A percentile compares a stretch with the other conserved stretches of the same genome.
Conservation (phyloP, 2,113 vertebrate genomes). For the Entomyzon cyanotis region DNA sequence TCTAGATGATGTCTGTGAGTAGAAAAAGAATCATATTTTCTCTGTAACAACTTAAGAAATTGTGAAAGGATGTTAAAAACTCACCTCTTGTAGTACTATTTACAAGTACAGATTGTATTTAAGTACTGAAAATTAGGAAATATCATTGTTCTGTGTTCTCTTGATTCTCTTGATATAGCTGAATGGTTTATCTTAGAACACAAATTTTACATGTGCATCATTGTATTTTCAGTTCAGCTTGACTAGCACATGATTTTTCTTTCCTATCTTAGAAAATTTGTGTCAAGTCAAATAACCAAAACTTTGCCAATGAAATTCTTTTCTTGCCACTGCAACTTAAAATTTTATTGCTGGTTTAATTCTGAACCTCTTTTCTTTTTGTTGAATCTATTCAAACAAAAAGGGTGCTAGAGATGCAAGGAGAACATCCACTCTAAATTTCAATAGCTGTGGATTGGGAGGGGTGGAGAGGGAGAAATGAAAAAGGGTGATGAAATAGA, state of each 20-base stretch:
- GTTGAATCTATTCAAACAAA: neutral
- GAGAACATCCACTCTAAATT: neutral
- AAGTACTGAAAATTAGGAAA: neutral
- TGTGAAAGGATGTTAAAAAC: neutral
- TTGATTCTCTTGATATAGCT: neutral
- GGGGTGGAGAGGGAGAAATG: too few species aligned
- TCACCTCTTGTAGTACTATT: neutral
- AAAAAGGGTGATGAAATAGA: neutral
- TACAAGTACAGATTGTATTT: neutral
- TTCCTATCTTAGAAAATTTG: neutral
- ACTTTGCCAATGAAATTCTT: neutral
- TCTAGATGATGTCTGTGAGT: neutral
- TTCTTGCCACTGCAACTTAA: neutral
- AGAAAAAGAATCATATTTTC: neutral
- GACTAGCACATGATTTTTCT: neutral
- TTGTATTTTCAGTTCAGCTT: neutral
- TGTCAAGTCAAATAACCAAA: neutral
- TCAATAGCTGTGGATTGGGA: neutral
- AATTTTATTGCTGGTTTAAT: neutral
- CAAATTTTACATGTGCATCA: neutral
- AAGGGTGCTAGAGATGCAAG: neutral
- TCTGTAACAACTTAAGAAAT: neutral
- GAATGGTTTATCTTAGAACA: neutral
- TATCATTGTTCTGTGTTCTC: fast-evolving
- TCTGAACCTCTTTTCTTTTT: neutral